phyloP scores from a whole-genome alignment of 2,888 invertebrate genomes.

The Drosophila kokeensis region DNA sequence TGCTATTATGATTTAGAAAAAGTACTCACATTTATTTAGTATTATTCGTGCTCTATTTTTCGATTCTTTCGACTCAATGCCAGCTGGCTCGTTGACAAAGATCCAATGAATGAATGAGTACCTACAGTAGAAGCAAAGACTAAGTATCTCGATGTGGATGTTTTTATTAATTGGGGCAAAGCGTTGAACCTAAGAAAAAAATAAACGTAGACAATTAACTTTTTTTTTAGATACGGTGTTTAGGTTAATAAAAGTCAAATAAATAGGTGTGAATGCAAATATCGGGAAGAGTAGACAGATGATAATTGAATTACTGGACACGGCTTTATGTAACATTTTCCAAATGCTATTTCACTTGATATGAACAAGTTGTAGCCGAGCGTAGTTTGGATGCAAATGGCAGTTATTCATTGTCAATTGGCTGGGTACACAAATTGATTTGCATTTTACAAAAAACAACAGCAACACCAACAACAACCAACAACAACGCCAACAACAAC shows the following conservation, averaged over 20 bases:
- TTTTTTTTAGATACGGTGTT: not conserved
- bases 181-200: not conserved
- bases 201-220: not conserved
- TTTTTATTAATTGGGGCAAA: not conserved
- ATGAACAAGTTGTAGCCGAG: constrained; percentile 15
- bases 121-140: not conserved
- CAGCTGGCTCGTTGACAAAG: constrained; percentile 7
- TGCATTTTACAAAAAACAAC: constrained; percentile 47
- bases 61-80: not conserved
- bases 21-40: not conserved
- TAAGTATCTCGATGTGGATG: not conserved
- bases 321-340: constrained; percentile 36
- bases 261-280: constrained; percentile 13
- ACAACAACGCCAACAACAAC: not conserved
- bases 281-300: not conserved
- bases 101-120: not conserved
- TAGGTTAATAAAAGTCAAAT: constrained; percentile 16
- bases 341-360: constrained; percentile 24
- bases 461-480: constrained; percentile 1
- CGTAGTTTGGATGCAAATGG: constrained; percentile 37
- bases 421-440: constrained; percentile 59
- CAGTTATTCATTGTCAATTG: constrained; percentile 58
- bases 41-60: not conserved
- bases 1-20: not conserved
- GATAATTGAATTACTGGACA: constrained; percentile 39